Evolutionary conservation across 2,797 vertebrate species (phyloP).

Genomic region (Trematomus bernacchii): DNA sequence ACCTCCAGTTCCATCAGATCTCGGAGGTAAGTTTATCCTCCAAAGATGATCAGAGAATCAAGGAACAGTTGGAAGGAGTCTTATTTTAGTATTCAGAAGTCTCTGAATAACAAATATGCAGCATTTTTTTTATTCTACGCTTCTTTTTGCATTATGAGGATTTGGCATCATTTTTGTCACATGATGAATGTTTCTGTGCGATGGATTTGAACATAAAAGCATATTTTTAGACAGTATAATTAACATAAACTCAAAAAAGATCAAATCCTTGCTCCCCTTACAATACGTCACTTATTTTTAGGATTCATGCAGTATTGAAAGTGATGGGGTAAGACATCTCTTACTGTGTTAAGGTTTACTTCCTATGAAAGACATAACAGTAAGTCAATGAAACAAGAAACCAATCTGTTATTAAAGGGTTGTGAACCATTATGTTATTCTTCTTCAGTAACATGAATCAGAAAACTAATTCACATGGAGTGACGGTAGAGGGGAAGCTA

Average conservation of each 20-base stretch:
- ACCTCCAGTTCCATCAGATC: conserved; percentile 97
- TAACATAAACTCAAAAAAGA: background rate
- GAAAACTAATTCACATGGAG: conserved; percentile 11
- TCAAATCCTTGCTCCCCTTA: too few relatives aligned
- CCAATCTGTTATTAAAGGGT: background rate
- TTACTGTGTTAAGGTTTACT: background rate
- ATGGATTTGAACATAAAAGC: background rate
- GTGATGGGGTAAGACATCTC: background rate
- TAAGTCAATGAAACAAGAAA: background rate
- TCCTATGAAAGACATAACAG: background rate
- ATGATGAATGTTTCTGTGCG: background rate
- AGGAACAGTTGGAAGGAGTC: background rate
- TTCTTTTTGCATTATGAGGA: background rate
- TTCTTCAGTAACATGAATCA: conserved; percentile 2
- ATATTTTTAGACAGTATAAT: too few relatives aligned
- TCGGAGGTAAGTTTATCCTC: conserved; percentile 89
- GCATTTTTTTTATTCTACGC: background rate
- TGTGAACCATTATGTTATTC: background rate
- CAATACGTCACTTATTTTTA: too few relatives aligned
- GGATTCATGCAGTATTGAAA: too few relatives aligned
- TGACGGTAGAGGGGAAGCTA: conserved; percentile 7
- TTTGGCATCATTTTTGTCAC: background rate
- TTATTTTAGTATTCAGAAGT: too few relatives aligned
- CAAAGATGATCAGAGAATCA: background rate
- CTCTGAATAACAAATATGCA: background rate